These are phyloP conservation scores for Ovis canadensis DNA, from an alignment of 2,113 vertebrate genomes.

Conservation along the genomic window DNA sequence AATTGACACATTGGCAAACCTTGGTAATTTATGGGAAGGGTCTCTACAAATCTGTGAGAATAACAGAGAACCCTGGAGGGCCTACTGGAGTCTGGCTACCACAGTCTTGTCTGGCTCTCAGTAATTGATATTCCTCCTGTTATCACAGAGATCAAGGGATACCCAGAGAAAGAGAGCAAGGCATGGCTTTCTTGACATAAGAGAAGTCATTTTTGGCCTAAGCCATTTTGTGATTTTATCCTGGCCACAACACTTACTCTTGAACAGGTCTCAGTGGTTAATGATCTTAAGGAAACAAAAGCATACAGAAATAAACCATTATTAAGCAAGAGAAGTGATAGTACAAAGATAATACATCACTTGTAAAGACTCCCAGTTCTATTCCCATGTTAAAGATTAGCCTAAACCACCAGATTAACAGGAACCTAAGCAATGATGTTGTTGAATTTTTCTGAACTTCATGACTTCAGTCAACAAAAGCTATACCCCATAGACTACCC, in stretches of 20 bases:
- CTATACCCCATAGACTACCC: not conserved
- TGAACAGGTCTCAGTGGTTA: not conserved
- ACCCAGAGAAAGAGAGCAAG: not conserved
- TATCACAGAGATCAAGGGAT: not conserved
- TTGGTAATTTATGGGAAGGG: not conserved
- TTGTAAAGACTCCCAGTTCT: not conserved
- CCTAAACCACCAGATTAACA: not conserved
- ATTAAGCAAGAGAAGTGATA: not conserved
- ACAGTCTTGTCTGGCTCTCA: not conserved
- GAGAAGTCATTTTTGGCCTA: not conserved
- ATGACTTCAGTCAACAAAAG: not conserved
- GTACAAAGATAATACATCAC: not conserved
- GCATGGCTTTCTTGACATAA: not conserved
- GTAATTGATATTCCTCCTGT: not conserved
- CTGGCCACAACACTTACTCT: not conserved
- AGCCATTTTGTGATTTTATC: not conserved
- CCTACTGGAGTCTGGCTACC: not conserved
- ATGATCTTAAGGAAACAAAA: not conserved
- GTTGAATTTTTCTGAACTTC: not conserved
- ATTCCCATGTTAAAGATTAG: not conserved
- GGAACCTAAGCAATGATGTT: not conserved
- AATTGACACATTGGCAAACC: not conserved
- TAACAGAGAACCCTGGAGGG: no score
- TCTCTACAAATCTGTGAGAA: not conserved
- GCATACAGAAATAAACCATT: not conserved